Percentiles rank a stretch among this genome's conserved stretches.
Conservation (phyloP, 2,113 vertebrate genomes). For the Struthidea cinerea region DNA sequence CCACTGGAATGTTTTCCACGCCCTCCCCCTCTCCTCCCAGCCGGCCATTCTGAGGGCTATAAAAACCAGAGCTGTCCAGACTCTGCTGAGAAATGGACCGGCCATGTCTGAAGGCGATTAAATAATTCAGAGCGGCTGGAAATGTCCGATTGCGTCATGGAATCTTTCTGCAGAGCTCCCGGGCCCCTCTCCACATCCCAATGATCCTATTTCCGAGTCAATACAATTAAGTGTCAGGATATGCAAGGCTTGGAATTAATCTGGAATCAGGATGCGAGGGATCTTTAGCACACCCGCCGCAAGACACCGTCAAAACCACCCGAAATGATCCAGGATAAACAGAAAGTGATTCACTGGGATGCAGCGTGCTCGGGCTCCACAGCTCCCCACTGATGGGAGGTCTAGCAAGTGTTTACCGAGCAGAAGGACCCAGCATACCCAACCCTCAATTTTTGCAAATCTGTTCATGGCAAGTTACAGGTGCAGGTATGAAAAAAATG, state of each 20-base stretch:
- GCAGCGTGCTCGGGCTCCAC: neutral
- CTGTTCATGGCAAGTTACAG: neutral
- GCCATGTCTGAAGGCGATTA: neutral
- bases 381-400: neutral
- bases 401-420: slow-evolving; percentile 22
- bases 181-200: neutral
- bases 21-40: neutral
- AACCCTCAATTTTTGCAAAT: neutral
- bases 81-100: neutral
- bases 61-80: neutral
- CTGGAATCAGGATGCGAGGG: neutral
- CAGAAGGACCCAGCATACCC: neutral
- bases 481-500: neutral
- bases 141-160: neutral
- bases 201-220: neutral
- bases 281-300: neutral
- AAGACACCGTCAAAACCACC: neutral
- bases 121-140: slow-evolving; percentile 6
- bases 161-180: neutral
- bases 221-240: neutral
- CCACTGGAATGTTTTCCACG: neutral
- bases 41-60: neutral
- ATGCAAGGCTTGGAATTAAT: neutral
- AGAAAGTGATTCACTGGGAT: neutral
- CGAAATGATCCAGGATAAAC: neutral